phyloP scores from a whole-genome alignment of 2,797 vertebrate genomes.

The Ispidina lecontei region DNA sequence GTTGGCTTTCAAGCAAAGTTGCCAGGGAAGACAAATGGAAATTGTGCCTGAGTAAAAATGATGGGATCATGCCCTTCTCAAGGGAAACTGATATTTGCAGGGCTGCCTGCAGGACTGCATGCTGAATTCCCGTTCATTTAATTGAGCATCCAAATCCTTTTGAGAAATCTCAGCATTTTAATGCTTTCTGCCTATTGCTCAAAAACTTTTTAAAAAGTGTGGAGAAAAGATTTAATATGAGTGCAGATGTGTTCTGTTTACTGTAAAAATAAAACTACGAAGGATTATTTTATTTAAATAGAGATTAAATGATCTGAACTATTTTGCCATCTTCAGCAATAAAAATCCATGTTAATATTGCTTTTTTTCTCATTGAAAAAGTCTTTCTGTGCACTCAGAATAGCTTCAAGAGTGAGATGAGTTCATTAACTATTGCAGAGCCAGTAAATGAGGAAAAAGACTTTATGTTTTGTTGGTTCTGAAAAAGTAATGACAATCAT shows the following conservation, averaged over 20 bases:
- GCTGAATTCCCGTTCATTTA: constrained; percentile 39
- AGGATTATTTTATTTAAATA: background rate
- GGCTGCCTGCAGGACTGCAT: constrained; percentile 37
- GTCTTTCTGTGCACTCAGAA: background rate
- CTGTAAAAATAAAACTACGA: background rate
- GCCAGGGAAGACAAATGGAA: constrained; percentile 45
- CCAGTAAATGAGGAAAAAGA: background rate
- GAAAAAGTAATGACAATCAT: background rate
- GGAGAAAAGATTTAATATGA: background rate
- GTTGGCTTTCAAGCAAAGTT: constrained; percentile 42
- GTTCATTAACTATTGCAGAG: constrained; percentile 19
- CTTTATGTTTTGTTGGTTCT: background rate
- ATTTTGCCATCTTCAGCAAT: background rate
- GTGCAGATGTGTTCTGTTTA: background rate
- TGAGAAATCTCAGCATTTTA: constrained; percentile 11
- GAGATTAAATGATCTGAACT: background rate
- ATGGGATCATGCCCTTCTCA: background rate
- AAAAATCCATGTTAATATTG: background rate
- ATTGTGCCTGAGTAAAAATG: constrained; percentile 42
- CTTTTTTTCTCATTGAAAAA: background rate
- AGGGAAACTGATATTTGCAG: constrained; percentile 46
- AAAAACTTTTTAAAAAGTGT: background rate
- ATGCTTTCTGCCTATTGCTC: background rate
- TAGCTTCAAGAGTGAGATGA: background rate
- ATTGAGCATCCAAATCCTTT: constrained; percentile 15